Base-by-base conservation (phyloP, 2,113 vertebrate species). In the Bucco capensis region DNA sequence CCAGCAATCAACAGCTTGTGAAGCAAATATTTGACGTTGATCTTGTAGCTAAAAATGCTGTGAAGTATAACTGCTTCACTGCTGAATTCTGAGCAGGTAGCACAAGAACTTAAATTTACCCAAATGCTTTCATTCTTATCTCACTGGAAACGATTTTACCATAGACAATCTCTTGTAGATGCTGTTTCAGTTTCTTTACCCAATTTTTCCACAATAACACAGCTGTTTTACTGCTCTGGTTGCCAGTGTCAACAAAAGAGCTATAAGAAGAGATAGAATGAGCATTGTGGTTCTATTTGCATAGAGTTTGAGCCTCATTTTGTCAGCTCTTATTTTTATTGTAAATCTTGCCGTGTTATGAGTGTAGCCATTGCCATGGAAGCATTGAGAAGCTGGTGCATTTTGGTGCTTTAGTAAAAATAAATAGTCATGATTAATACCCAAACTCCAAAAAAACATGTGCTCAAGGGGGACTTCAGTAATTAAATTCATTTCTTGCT, bases 181-280 rank as follows among this genome's bases (percentile, higher is more conserved):
- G 27, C 37, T n/a, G 4, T 50, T 70, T 71, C 21, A 42, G 37
- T 79, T 75, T 89, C 42, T 42, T 65, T 69, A 57, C 37, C 13
- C 9, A 56, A 1, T 44, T 12, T 46, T 79, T 76, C 50, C 13
- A 9, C 1, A 2, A 83, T 37, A 50, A 0, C 3, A 0, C 14
- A 53, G 46, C 54, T 76, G 0, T 27, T 92, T 51, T 37, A 46
- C 23, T 88, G 15, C 42, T 85, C 13, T 85, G 72, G 33, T 46
- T 80, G 25, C 23, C 67, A 80, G 28, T 35, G 44, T 37, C 40
- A 61, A 12, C 6, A 10, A 66, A 83, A 42, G 18, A 47, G 64
- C n/a, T n/a, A 54, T 83, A 42, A 35, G 79, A 58, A 65, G 51
- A 3, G 10, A 6, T 69, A 31, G 54, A 76, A 83, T 31, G 33